phyloP scores from a whole-genome alignment of 2,888 invertebrate species.

The Sipha maydis region DNA sequence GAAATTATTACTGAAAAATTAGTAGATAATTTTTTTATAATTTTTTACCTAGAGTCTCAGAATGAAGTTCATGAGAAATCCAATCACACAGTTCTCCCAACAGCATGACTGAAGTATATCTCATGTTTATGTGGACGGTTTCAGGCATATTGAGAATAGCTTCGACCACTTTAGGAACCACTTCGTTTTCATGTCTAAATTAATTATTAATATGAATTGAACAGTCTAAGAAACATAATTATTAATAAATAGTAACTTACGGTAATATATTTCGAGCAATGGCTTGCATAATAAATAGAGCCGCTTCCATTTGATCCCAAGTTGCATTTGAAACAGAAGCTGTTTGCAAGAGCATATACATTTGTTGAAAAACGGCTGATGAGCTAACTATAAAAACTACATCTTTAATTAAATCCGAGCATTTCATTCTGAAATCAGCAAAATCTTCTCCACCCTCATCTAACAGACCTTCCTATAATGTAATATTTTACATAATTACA shows the following conservation, averaged over 20 bases:
- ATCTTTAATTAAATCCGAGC: constrained; percentile 93
- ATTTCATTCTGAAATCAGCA: constrained; percentile 84
- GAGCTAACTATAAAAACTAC: constrained; percentile 97
- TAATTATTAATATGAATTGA: neutral
- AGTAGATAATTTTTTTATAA: constrained; percentile 9
- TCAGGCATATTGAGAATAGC: constrained; percentile 87
- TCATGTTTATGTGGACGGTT: constrained; percentile 84
- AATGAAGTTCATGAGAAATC: constrained; percentile 81
- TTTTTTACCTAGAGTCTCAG: constrained; percentile 75
- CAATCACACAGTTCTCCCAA: constrained; percentile 94
- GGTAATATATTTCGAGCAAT: constrained; percentile 94
- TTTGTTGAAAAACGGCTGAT: constrained; percentile 89
- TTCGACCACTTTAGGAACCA: constrained; percentile 92
- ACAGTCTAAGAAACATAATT: neutral
- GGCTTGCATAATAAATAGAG: constrained; percentile 93
- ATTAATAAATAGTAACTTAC: constrained; percentile 72
- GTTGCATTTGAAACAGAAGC: constrained; percentile 74
- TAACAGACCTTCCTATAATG: constrained; percentile 76
- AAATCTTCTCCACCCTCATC: constrained; percentile 84
- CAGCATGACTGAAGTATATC: constrained; percentile 86
- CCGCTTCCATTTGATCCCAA: constrained; percentile 95
- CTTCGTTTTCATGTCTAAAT: constrained; percentile 85
- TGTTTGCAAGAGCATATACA: constrained; percentile 81
- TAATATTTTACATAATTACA: constrained; percentile 19
- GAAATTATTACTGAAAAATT: neutral